phyloP scores from a whole-genome alignment of 2,797 vertebrate genomes.

The Anguilla megastoma region DNA sequence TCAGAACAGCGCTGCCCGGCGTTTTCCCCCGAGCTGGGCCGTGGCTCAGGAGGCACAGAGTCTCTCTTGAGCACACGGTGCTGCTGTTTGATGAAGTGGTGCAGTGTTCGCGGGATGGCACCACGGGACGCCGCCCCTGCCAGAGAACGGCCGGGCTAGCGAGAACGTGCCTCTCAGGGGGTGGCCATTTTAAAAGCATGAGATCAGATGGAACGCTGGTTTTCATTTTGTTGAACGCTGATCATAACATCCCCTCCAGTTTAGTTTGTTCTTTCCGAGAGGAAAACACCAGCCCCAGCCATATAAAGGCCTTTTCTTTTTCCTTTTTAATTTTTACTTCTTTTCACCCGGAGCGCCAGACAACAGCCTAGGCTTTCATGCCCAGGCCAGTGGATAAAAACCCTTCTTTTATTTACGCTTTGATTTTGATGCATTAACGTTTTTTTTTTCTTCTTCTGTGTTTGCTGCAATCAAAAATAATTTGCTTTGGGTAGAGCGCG shows the following conservation, averaged over 20 bases:
- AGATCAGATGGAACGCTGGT: not conserved
- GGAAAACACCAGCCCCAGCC: not conserved
- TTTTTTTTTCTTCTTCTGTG: not conserved
- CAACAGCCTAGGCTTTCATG: constrained; percentile 34
- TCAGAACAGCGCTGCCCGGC: not conserved
- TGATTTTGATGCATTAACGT: constrained; percentile 7
- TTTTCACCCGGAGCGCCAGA: constrained; percentile 3
- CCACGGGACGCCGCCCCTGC: not conserved
- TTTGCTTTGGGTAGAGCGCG: not conserved
- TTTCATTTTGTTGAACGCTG: not conserved
- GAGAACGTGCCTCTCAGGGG: not conserved
- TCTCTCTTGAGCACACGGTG: not conserved
- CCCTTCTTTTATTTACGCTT: not conserved
- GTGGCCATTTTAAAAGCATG: not conserved
- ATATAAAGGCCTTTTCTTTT: not conserved
- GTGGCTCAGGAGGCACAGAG: not conserved
- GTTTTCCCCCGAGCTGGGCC: not conserved
- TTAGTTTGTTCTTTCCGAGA: constrained; percentile 31
- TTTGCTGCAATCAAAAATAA: not conserved
- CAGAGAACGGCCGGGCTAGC: not conserved
- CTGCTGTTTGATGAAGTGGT: not conserved
- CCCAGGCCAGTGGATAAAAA: not conserved
- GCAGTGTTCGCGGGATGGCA: not conserved
- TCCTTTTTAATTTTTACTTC: not conserved
- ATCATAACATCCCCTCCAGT: constrained; percentile 26